A percentile compares a stretch with the other conserved stretches of the same genome.
These are phyloP conservation scores for Pharmacophagus antenor DNA, from an alignment of 2,888 invertebrate species.

Conservation along the genomic window DNA sequence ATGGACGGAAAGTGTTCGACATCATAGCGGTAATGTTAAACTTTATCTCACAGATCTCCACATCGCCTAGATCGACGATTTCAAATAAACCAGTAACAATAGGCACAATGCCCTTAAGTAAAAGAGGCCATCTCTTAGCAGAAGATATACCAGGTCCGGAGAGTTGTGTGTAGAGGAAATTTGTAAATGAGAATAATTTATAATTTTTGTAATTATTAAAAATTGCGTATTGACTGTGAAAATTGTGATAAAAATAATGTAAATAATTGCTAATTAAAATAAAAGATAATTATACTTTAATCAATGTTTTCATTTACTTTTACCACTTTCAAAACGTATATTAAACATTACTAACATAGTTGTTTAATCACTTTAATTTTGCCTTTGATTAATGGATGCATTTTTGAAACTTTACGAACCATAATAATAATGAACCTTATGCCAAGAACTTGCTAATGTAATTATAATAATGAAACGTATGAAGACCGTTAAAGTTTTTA, in stretches of 20 bases:
- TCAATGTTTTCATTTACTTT: too few species aligned
- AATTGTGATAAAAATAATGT: conserved; percentile 54
- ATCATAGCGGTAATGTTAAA: background rate
- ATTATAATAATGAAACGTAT: conserved; percentile 6
- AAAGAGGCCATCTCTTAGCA: conserved; percentile 73
- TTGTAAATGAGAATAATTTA: conserved; percentile 34
- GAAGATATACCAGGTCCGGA: conserved; percentile 77
- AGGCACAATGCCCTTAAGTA: conserved; percentile 61
- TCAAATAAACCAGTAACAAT: conserved; percentile 52
- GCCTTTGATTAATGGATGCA: background rate
- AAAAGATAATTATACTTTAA: conserved; percentile 39
- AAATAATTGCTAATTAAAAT: conserved; percentile 41
- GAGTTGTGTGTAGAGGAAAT: conserved; percentile 69
- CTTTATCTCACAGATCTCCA: conserved; percentile 50
- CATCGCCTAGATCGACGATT: conserved; percentile 50
- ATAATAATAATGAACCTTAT: conserved; percentile 1
- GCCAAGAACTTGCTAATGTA: background rate
- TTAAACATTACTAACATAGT: background rate
- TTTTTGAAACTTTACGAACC: conserved; percentile 8
- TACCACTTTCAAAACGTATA: background rate
- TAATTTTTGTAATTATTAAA: conserved; percentile 42
- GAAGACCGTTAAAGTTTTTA: background rate
- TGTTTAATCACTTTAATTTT: conserved; percentile 6
- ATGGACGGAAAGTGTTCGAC: background rate
- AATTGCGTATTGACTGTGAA: conserved; percentile 55